These are phyloP conservation scores for Nettapus auritus DNA, from an alignment of 2,113 vertebrate genomes.

Conservation along the genomic window DNA sequence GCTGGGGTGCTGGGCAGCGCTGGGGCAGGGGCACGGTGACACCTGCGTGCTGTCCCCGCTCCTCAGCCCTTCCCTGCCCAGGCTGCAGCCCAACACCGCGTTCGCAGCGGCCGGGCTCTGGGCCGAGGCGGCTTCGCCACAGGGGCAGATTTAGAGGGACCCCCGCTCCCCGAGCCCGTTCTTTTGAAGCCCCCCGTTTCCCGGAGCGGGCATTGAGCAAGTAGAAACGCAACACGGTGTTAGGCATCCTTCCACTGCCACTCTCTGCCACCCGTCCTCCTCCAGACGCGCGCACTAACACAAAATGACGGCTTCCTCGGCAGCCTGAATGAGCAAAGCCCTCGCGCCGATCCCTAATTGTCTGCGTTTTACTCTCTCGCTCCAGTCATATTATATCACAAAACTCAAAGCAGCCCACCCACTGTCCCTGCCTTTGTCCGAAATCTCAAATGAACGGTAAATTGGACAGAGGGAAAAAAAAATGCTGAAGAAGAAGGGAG, in stretches of 20 bases:
- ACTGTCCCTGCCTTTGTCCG: slow-evolving; percentile 52
- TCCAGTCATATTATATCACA: slow-evolving; percentile 39
- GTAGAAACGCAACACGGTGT: slow-evolving; percentile 26
- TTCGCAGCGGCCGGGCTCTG: background rate
- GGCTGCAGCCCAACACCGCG: background rate
- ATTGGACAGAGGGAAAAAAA: slow-evolving; percentile 1
- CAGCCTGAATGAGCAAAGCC: slow-evolving; percentile 60
- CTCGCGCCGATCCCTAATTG: slow-evolving; percentile 52
- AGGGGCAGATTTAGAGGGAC: background rate
- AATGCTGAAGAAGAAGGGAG: slow-evolving; percentile 41
- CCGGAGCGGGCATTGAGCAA: slow-evolving; percentile 8
- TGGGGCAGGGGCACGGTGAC: background rate
- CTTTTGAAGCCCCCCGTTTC: background rate
- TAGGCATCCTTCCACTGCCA: slow-evolving; percentile 60
- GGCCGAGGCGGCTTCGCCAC: background rate
- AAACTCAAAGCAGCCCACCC: slow-evolving; percentile 64
- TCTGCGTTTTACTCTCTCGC: slow-evolving; percentile 23
- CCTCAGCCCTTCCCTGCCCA: background rate
- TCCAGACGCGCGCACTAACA: slow-evolving; percentile 47
- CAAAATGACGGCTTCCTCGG: slow-evolving; percentile 73
- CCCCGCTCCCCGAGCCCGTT: background rate
- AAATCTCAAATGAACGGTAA: slow-evolving; percentile 53
- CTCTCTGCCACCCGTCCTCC: slow-evolving; percentile 52
- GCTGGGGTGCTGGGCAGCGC: background rate
- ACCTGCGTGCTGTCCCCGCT: background rate